These are phyloP conservation scores for Corella eumyota DNA, from an alignment of 23 tunicate genomes.

Conservation along the genomic window DNA sequence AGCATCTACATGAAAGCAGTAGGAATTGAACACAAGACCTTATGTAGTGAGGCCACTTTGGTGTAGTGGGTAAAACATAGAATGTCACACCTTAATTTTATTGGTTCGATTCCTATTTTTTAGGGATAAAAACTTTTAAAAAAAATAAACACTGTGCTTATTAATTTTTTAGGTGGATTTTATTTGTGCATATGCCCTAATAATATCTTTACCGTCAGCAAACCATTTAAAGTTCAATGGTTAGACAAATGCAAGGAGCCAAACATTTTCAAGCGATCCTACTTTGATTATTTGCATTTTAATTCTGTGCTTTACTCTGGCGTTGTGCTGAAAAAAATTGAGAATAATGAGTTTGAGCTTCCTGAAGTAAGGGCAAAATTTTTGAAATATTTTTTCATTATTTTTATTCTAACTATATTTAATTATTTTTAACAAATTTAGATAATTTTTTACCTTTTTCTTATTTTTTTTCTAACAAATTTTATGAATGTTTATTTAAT, in stretches of 20 bases:
- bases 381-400: background rate
- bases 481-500: too few species aligned
- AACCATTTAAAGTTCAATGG: slow-evolving; percentile 88
- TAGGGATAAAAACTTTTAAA: too few species aligned
- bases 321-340: slow-evolving; percentile 54
- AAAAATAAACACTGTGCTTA: too few species aligned
- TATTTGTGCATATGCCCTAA: slow-evolving; percentile 80
- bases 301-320: slow-evolving; percentile 82
- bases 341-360: slow-evolving; percentile 31
- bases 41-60: too few species aligned
- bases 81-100: too few species aligned
- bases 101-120: too few species aligned
- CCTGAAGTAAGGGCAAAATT: slow-evolving; percentile 33
- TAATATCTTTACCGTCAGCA: slow-evolving; percentile 63
- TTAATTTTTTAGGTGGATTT: slow-evolving; percentile 57
- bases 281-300: slow-evolving; percentile 75
- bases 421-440: background rate
- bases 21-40: too few species aligned
- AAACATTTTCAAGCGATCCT: slow-evolving; percentile 72
- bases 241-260: slow-evolving; percentile 56
- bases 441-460: too few species aligned
- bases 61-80: too few species aligned
- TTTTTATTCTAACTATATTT: background rate
- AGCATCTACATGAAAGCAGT: too few species aligned
- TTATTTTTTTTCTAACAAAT: too few species aligned